Evolutionary conservation across 2,888 invertebrate species (phyloP), one percentile per base, ranked within the genome.

Genomic region (Melipona beecheii): DNA sequence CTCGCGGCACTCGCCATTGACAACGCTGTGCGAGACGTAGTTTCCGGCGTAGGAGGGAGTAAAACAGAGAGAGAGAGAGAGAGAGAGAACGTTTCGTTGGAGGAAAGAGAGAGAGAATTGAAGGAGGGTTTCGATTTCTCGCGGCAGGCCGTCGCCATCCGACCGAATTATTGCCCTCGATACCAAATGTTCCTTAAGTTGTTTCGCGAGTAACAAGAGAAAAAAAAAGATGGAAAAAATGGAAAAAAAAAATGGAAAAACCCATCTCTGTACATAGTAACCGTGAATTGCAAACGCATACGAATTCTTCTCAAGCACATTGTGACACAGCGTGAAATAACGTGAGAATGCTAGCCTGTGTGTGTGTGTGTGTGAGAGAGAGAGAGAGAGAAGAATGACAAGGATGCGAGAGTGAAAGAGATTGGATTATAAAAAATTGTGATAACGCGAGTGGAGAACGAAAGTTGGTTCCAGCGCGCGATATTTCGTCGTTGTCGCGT

Each of bases 111-210:
- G 24, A 15, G 2, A 24, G 58, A 19, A 15, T 21, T 17, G 60
- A 9, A 54, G 62, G 19, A 49, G n/a, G 64, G 43, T n/a, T 64
- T 60, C 56, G 77, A 83, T 87, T 76, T 70, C 76, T 74, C 75
- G 72, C 84, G 78, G 64, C 81, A 78, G 87, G 78, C 86, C 82
- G 84, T 74, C 84, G 83, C 79, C 78, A 74, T 58, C 74, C 77
- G 69, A 86, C 82, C 87, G 87, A 86, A 90, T 89, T 88, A 88
- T 85, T 77, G 81, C 84, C 87, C 88, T 75, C 77, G 85, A 89
- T 90, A 90, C 87, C 90, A 89, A 89, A 90, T 88, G 89, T 89
- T 90, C 90, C 89, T 89, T 88, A 75, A 82, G 86, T 89, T 88
- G 83, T 87, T 81, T 85, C 76, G 85, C 84, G 80, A 85, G 27